Evolutionary conservation across 2,797 vertebrate genomes (phyloP).

Genomic region (Parotocinclus haroldoi): DNA sequence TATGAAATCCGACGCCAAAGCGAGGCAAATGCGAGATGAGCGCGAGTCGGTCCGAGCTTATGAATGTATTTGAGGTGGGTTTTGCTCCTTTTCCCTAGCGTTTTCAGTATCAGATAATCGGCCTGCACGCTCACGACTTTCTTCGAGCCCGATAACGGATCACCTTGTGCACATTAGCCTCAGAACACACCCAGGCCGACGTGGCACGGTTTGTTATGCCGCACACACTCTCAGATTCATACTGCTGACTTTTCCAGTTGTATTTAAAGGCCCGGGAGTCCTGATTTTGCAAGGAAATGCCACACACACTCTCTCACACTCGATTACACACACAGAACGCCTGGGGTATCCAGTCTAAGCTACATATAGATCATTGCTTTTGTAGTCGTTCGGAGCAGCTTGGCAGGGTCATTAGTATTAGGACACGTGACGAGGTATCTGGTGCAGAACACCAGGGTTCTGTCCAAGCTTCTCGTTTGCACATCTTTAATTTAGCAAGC

Average conservation of each 20-base stretch:
- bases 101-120: too few relatives aligned
- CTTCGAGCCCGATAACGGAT: too few relatives aligned
- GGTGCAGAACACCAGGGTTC: slow-evolving; percentile 39
- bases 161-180: too few relatives aligned
- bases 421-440: slow-evolving; percentile 42
- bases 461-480: slow-evolving; percentile 40
- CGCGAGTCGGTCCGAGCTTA: too few relatives aligned
- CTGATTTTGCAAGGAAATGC: slow-evolving; percentile 44
- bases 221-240: slow-evolving; percentile 35
- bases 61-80: too few relatives aligned
- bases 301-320: slow-evolving; percentile 40
- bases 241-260: slow-evolving; percentile 45
- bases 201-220: too few relatives aligned
- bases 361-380: slow-evolving; percentile 46
- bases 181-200: too few relatives aligned
- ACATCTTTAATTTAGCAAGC: slow-evolving; percentile 44
- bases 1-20: too few relatives aligned
- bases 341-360: too few relatives aligned
- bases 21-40: too few relatives aligned
- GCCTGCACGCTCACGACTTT: too few relatives aligned
- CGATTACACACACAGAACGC: slow-evolving; percentile 49
- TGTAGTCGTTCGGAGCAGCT: slow-evolving; percentile 48
- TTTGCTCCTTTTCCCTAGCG: too few relatives aligned
- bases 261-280: background rate
- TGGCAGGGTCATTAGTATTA: slow-evolving; percentile 49